phyloP scores from a whole-genome alignment of 2,797 vertebrate genomes.

The Chelidonichthys spinosus region DNA sequence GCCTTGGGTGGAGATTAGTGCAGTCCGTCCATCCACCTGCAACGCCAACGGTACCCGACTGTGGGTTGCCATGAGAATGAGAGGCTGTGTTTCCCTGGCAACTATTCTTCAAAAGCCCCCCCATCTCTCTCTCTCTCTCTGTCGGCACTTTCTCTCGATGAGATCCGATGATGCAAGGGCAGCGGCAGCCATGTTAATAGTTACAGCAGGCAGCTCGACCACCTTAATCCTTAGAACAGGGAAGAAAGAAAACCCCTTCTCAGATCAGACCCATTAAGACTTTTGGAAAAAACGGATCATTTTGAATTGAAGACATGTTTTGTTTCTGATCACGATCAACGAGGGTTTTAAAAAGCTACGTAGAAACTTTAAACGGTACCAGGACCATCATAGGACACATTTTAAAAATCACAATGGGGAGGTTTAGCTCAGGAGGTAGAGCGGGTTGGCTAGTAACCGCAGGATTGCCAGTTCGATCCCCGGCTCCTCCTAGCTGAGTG shows the following conservation, averaged over 20 bases:
- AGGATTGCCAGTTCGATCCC: too few species aligned
- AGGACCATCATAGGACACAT: not conserved
- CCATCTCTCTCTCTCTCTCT: slow-evolving; percentile 44
- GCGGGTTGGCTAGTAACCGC: too few species aligned
- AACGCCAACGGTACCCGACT: slow-evolving; percentile 39
- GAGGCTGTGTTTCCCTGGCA: slow-evolving; percentile 78
- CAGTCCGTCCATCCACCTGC: not conserved
- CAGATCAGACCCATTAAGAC: slow-evolving; percentile 2
- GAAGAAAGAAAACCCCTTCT: not conserved
- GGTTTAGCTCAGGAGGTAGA: too few species aligned
- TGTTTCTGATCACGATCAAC: not conserved
- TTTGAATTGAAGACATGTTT: not conserved
- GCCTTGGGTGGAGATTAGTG: slow-evolving; percentile 26
- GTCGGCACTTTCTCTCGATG: slow-evolving; percentile 61
- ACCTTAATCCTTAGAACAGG: slow-evolving; percentile 10
- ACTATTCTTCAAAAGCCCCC: slow-evolving; percentile 68
- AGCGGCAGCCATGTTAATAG: slow-evolving; percentile 70
- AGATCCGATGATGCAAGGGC: slow-evolving; percentile 75
- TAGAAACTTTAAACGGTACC: not conserved
- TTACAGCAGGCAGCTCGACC: slow-evolving; percentile 64
- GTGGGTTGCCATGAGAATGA: slow-evolving; percentile 65
- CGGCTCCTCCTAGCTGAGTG: too few species aligned
- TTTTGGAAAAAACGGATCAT: not conserved
- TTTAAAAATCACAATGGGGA: not conserved
- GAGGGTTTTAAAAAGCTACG: not conserved